Evolutionary conservation across 2,888 invertebrate genomes (phyloP), one percentile per base, ranked within the genome.

Genomic region (Chirona hameri): DNA sequence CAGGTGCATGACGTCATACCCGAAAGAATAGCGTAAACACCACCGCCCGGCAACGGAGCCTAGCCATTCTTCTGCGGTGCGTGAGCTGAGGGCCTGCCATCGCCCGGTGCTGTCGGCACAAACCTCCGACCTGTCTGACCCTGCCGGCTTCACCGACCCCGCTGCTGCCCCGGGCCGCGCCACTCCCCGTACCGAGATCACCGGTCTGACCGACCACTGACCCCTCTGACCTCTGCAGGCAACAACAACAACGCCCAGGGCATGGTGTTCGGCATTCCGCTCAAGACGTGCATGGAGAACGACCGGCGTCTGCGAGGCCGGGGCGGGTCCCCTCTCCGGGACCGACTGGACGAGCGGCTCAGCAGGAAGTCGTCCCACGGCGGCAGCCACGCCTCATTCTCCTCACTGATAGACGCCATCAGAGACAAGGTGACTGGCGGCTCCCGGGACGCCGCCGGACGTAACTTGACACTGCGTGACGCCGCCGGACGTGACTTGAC

Each of bases 201-300:
- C 48, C 48, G 7, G 48, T n/a, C n/a, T n/a, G n/a, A 7, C 39
- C 39, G 39, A 39, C 39, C 39, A 52, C 52, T 18, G 52, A 52
- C 52, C 52, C 72, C 69, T 12, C 79, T 24, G 55, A 55, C 55
- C 72, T 82, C 31, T 65, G 69, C 60, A 82, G 76, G 76, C 31
- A 72, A 72, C 72, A 72, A 72, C 79, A 72, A 72, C 79, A 57
- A 79, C 39, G 84, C 84, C 46, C 88, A 90, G 85, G 93, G 94
- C 83, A 90, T 93, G 86, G 94, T 95, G 83, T 97, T 97, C 87
- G 96, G 96, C 15, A 92, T 96, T 85, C 93, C 96, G 1, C 89
- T 97, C 85, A 90, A 92, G 82, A 94, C 94, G 87, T 96, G 96
- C 87, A 91, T 97, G 86, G 93, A 94, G 87, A 93, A 95, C 86